These are phyloP conservation scores for Cettia cetti DNA, from an alignment of 2,113 vertebrate genomes.

Conservation along the genomic window DNA sequence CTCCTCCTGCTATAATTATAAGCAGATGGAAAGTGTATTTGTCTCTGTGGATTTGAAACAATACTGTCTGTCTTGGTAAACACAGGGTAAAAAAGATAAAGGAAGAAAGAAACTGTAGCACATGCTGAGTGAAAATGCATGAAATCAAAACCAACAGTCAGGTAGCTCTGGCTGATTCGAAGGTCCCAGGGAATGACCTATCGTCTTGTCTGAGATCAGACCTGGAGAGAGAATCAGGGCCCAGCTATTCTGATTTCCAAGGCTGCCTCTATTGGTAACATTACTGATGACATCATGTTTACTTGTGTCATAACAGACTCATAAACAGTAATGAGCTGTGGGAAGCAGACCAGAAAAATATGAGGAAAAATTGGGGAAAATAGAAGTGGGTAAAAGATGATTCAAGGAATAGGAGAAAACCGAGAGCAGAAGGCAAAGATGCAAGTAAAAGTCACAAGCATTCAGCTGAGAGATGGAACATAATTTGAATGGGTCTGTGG, in stretches of 20 bases:
- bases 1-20: not conserved
- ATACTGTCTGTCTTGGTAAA: not conserved
- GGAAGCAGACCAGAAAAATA: not conserved
- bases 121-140: not conserved
- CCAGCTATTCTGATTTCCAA: not conserved
- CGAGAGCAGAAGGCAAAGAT: not conserved
- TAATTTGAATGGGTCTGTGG: not conserved
- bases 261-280: not conserved
- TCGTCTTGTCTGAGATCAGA: not conserved
- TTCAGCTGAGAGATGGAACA: not conserved
- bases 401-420: not conserved
- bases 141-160: not conserved
- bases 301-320: not conserved
- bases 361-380: not conserved
- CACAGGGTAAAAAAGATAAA: not conserved
- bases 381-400: not conserved
- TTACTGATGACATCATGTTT: not conserved
- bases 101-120: not conserved
- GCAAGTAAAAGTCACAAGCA: not conserved
- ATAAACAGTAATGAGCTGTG: not conserved
- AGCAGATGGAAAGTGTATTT: not conserved
- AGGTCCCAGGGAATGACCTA: not conserved
- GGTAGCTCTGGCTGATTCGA: not conserved
- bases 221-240: not conserved
- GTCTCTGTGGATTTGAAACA: conserved; percentile 4